Conservation (phyloP, 2,888 invertebrate genomes). For the Caradrina kadenii region DNA sequence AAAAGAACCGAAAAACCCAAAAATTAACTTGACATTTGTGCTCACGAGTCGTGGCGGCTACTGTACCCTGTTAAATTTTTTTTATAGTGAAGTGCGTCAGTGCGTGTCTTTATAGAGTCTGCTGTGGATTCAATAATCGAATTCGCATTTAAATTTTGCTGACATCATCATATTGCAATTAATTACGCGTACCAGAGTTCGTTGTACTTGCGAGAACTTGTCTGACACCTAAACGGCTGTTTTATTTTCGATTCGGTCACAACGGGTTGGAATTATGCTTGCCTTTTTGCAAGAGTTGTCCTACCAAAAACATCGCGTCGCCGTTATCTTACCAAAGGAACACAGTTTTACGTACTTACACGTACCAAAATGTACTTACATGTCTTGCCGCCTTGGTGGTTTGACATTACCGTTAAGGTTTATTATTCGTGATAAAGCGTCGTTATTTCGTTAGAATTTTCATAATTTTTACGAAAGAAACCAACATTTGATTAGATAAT, state of each 20-base stretch:
- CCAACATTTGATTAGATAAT: background rate
- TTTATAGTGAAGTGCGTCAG: too few relatives aligned
- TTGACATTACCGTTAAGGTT: slow-evolving; percentile 7
- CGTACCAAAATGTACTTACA: background rate
- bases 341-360: background rate
- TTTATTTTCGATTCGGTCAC: background rate
- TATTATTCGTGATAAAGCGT: background rate
- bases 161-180: background rate
- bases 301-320: background rate
- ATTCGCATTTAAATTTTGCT: background rate
- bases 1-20: too few relatives aligned
- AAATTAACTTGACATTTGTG: too few relatives aligned
- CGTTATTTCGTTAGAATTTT: slow-evolving; percentile 1
- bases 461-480: background rate
- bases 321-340: slow-evolving; percentile 13
- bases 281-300: background rate
- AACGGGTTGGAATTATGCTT: background rate
- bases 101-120: too few relatives aligned
- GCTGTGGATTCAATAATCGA: background rate
- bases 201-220: slow-evolving; percentile 4
- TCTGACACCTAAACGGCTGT: background rate
- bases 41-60: too few relatives aligned
- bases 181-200: slow-evolving; percentile 2
- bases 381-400: background rate
- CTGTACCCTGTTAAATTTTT: too few relatives aligned